Evolutionary conservation across 2,888 invertebrate species (phyloP), one percentile per base, ranked within the genome.

Genomic region (Anthophora plumipes): DNA sequence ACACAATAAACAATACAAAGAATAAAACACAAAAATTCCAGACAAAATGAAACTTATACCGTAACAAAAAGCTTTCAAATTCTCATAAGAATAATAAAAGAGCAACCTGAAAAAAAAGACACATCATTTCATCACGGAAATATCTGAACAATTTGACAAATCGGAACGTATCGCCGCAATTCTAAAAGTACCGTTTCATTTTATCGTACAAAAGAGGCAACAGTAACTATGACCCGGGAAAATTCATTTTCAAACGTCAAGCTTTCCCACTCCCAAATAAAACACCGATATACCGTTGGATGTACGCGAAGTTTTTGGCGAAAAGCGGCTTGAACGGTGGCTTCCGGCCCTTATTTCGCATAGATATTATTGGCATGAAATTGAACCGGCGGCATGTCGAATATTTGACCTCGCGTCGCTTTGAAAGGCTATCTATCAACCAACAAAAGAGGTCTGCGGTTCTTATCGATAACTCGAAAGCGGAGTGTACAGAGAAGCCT

Each of bases 381-480:
- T 89, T 90, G 88, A 90, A 90, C 82, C 82, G 78, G 72, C 63
- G 85, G 85, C 75, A 87, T 68, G 89, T 86, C 87, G 90, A 88
- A 88, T 89, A 89, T 88, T 84, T 90, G 89, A 89, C 89, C 90
- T 82, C 83, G 83, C 85, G 85, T 87, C 88, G 80, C 79, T 77
- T 75, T 80, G 88, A 86, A 85, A 87, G 86, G 88, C 86, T 90
- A 91, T 91, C 88, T 91, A 90, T 91, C 91, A 89, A 83, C 81
- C 86, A 73, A 87, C 88, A 88, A 91, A 91, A 86, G 86, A 85
- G 85, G 84, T 82, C 78, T 82, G 85, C 87, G 87, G 85, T 89
- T 86, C 90, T 89, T 89, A 91, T 91, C 90, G 91, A 91, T 90
- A 89, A 89, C 86, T 87, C 86, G 87, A 84, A 88, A 89, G 85